Evolutionary conservation across 2,113 vertebrate genomes (phyloP).

Genomic region (Tapirus terrestris): DNA sequence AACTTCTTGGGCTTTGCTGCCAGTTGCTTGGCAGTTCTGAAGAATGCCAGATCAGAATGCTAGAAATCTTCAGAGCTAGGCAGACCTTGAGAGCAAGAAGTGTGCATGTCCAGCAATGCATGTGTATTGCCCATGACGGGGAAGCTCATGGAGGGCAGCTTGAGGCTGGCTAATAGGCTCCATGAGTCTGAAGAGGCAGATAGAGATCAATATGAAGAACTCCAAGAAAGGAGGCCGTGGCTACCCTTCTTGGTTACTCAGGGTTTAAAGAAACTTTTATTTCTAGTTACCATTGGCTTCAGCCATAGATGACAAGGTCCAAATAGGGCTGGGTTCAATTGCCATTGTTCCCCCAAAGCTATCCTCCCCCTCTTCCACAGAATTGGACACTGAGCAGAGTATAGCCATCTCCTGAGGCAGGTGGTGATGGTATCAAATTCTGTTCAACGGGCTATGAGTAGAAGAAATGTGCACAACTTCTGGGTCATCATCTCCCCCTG

Average conservation of each 20-base stretch:
- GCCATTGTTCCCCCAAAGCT: neutral
- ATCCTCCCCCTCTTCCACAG: neutral
- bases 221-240: neutral
- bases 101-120: neutral
- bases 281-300: neutral
- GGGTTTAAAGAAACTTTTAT: neutral
- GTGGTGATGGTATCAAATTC: neutral
- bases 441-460: neutral
- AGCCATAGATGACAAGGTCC: neutral
- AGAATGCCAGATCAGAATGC: neutral
- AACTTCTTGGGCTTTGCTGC: neutral
- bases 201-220: neutral
- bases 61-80: neutral
- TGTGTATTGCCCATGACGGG: neutral
- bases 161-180: neutral
- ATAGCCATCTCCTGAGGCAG: neutral
- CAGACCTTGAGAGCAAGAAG: neutral
- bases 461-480: neutral
- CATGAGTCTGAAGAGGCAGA: neutral
- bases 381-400: neutral
- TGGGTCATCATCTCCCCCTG: neutral
- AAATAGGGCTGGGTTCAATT: neutral
- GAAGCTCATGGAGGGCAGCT: neutral
- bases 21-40: slow-evolving; percentile 10
- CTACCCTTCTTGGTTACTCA: neutral